Percentiles rank a stretch among this genome's conserved stretches.
These are phyloP conservation scores for Camelus dromedarius DNA, from an alignment of 2,113 vertebrate species.

Conservation along the genomic window DNA sequence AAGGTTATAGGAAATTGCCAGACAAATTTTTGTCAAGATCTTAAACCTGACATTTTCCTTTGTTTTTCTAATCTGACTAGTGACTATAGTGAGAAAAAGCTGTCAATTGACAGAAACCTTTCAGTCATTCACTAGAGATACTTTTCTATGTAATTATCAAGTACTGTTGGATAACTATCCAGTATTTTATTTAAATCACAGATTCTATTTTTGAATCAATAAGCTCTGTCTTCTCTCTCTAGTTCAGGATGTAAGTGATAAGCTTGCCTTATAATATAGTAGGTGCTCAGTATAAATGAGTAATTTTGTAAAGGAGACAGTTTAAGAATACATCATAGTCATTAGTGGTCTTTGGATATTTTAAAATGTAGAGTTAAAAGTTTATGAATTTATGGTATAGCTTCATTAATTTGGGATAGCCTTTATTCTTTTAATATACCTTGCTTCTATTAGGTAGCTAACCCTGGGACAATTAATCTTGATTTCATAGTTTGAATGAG, in stretches of 20 bases:
- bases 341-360: neutral
- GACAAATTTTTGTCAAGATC: neutral
- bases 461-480: neutral
- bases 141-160: neutral
- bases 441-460: neutral
- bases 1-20: neutral
- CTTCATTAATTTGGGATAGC: neutral
- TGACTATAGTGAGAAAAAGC: neutral
- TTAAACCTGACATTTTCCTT: neutral
- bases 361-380: neutral
- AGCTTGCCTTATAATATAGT: neutral
- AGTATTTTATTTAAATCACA: neutral
- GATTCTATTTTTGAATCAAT: neutral
- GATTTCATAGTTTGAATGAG: constrained; percentile 56
- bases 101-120: neutral
- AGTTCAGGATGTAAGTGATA: neutral
- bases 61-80: neutral
- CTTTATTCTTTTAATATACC: neutral
- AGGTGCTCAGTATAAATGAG: neutral
- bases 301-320: constrained; percentile 1
- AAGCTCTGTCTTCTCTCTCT: constrained; percentile 53
- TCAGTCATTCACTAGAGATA: neutral
- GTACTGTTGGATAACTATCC: neutral
- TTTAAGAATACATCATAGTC: neutral
- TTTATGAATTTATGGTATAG: neutral